phyloP scores from a whole-genome alignment of 1,140 invertebrate genomes.

The Cherax quadricarinatus region DNA sequence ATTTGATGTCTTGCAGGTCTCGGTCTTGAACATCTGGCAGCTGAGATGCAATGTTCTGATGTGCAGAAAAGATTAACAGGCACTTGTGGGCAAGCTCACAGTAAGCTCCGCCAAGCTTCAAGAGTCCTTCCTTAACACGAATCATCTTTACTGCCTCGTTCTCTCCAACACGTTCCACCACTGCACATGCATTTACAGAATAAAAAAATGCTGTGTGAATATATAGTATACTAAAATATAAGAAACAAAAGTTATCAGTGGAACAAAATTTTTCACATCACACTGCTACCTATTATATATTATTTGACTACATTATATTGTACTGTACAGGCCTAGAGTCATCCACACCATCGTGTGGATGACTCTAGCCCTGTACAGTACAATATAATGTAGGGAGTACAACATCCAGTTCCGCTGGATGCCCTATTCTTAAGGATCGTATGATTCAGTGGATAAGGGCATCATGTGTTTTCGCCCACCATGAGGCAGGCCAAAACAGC shows the following conservation, averaged over 20 bases:
- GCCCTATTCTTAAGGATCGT: no score
- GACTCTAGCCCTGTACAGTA: no score
- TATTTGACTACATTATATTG: no score
- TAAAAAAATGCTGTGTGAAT: not conserved
- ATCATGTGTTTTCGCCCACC: no score
- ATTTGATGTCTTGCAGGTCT: conserved; percentile 78
- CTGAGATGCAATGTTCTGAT: conserved; percentile 77
- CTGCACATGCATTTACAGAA: conserved; percentile 74
- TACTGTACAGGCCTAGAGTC: no score
- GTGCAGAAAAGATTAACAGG: conserved; percentile 79
- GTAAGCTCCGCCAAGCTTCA: conserved; percentile 79
- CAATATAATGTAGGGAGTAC: no score
- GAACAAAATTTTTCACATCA: not conserved
- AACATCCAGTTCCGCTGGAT: no score
- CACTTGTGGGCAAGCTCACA: conserved; percentile 78
- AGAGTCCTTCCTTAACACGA: conserved; percentile 78
- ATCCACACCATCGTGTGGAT: no score
- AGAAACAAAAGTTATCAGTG: no score
- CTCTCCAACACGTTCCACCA: conserved; percentile 78
- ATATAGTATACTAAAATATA: no score
- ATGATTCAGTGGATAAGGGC: no score
- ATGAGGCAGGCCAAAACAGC: no score
- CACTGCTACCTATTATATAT: not conserved
- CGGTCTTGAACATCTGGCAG: conserved; percentile 79
- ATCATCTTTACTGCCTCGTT: conserved; percentile 81